Percentiles rank a stretch among this genome's conserved stretches.
These are phyloP conservation scores for Ophion ventricosus DNA, from an alignment of 2,888 invertebrate genomes.

Conservation along the genomic window DNA sequence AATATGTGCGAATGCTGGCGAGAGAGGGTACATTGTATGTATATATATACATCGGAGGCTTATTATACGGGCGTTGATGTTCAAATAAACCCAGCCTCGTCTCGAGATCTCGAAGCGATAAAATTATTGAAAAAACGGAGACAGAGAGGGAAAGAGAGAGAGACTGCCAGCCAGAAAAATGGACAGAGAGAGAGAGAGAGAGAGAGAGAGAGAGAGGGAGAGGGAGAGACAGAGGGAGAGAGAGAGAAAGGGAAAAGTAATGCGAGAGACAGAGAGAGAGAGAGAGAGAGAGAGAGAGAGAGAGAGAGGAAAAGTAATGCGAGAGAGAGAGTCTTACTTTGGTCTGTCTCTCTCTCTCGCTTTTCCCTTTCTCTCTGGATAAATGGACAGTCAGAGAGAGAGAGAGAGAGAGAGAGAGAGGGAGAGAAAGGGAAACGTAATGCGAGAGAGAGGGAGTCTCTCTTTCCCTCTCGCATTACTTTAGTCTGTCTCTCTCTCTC, in stretches of 20 bases:
- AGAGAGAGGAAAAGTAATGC: no score
- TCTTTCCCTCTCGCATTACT: no score
- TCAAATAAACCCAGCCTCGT: slow-evolving; percentile 74
- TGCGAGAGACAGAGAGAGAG: neutral
- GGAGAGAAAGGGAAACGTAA: no score
- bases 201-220: no score
- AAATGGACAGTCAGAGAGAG: no score
- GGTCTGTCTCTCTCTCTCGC: no score
- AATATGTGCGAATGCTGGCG: slow-evolving; percentile 38
- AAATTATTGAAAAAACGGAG: slow-evolving; percentile 8
- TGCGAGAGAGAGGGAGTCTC: no score
- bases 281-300: neutral
- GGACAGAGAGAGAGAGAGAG: no score
- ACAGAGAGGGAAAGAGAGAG: no score
- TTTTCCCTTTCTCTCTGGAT: no score
- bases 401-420: no score
- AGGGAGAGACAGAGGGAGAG: neutral
- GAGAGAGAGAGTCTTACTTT: neutral
- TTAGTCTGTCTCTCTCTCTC: no score
- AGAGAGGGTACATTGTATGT: slow-evolving; percentile 53
- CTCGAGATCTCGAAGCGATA: slow-evolving; percentile 40
- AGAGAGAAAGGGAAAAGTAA: slow-evolving; percentile 18
- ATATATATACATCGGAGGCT: slow-evolving; percentile 63
- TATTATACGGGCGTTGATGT: slow-evolving; percentile 61
- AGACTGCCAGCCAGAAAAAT: slow-evolving; percentile 7